Evolutionary conservation across 2,888 invertebrate species (phyloP).

Genomic region (Limnephilus auricula): DNA sequence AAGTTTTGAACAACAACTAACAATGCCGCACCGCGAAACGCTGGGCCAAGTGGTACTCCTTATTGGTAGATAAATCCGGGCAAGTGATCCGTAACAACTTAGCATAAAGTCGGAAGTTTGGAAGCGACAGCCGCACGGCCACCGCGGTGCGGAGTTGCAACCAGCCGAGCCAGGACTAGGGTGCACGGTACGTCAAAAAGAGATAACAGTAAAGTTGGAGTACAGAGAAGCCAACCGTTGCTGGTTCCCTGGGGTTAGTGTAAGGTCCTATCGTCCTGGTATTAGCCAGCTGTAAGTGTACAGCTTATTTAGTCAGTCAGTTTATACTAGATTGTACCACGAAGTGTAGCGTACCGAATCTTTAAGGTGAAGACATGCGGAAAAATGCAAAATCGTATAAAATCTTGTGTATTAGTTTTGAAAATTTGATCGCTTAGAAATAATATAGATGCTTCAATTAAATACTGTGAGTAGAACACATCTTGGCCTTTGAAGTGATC

Average conservation of each 20-base stretch:
- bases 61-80: background rate
- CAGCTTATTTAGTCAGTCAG: background rate
- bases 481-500: too few species aligned
- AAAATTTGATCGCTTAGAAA: too few species aligned
- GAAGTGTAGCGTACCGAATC: background rate
- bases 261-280: background rate
- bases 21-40: background rate
- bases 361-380: too few species aligned
- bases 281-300: background rate
- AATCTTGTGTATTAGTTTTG: too few species aligned
- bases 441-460: too few species aligned
- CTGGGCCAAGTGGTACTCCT: background rate
- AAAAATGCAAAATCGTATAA: too few species aligned
- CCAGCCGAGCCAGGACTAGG: background rate
- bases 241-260: background rate
- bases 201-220: background rate
- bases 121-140: background rate
- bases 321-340: background rate
- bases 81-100: conserved; percentile 2
- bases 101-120: background rate
- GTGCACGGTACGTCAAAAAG: background rate
- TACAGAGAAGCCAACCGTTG: background rate
- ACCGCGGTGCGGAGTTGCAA: background rate
- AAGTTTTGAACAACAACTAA: background rate
- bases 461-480: too few species aligned